Conservation (phyloP, 2,113 vertebrate species). For the Clupea harengus region DNA sequence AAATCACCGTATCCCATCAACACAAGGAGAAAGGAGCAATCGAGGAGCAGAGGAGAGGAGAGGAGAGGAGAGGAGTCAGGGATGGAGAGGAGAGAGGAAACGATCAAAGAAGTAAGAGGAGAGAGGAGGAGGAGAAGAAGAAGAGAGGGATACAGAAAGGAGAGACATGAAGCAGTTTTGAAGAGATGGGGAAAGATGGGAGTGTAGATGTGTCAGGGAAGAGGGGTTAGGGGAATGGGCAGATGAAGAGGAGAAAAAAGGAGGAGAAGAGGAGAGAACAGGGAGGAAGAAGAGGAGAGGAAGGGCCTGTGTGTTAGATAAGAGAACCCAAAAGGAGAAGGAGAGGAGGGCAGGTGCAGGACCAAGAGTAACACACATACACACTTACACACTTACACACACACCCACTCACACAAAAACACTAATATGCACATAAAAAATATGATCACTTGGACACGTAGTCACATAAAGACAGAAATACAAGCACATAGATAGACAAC, state of each 20-base stretch:
- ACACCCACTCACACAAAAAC: constrained; percentile 21
- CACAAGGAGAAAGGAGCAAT: constrained; percentile 53
- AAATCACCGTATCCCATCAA: constrained; percentile 85
- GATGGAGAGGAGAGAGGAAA: constrained; percentile 6
- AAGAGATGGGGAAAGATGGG: not conserved
- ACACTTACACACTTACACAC: constrained; percentile 18
- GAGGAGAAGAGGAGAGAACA: constrained; percentile 40
- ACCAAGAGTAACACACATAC: constrained; percentile 28
- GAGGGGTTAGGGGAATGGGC: constrained; percentile 18
- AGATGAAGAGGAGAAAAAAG: constrained; percentile 20
- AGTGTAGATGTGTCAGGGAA: constrained; percentile 39
- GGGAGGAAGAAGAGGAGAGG: constrained; percentile 5
- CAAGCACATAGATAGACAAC: constrained; percentile 21
- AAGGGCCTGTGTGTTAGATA: constrained; percentile 12
- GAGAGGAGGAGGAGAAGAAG: constrained; percentile 49
- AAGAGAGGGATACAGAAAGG: not conserved
- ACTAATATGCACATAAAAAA: constrained; percentile 24
- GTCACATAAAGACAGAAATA: constrained; percentile 24
- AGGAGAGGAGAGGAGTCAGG: constrained; percentile 41
- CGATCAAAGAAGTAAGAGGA: too few relatives aligned
- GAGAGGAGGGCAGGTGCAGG: constrained; percentile 6
- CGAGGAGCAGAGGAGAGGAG: constrained; percentile 39
- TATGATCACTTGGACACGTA: constrained; percentile 33
- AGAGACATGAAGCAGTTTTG: too few relatives aligned
- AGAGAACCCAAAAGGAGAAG: not conserved